Evolutionary conservation across 2,888 invertebrate genomes (phyloP).

Genomic region (Gastracanthus pulcherrimus): DNA sequence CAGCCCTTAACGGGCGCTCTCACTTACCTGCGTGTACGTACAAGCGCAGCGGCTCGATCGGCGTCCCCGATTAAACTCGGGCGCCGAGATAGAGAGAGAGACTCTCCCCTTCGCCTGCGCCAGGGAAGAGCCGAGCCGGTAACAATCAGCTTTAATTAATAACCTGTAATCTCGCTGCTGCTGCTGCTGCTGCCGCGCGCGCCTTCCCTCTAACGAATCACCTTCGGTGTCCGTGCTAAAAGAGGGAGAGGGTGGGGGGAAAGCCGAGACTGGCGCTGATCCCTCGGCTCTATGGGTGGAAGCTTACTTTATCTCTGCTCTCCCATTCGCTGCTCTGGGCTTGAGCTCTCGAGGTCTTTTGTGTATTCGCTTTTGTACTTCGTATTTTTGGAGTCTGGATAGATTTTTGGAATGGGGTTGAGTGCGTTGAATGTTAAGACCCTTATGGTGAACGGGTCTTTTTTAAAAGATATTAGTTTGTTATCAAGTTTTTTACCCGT

Average conservation of each 20-base stretch:
- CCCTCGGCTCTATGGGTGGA: neutral
- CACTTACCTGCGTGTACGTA: conserved; percentile 39
- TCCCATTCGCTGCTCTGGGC: neutral
- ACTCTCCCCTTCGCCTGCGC: conserved; percentile 38
- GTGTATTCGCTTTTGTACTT: neutral
- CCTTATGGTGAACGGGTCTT: too few species aligned
- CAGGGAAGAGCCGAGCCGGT: conserved; percentile 48
- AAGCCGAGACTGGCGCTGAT: conserved; percentile 1
- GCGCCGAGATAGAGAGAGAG: conserved; percentile 60
- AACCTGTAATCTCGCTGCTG: conserved; percentile 67
- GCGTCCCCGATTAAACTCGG: conserved; percentile 45
- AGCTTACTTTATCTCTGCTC: conserved; percentile 39
- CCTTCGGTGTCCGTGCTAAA: neutral
- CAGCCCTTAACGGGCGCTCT: conserved; percentile 12
- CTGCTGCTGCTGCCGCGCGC: neutral
- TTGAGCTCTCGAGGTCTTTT: neutral
- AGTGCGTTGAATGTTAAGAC: too few species aligned
- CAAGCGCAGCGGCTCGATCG: conserved; percentile 46
- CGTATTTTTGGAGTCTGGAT: too few species aligned
- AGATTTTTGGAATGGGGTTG: too few species aligned
- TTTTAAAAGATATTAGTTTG: too few species aligned
- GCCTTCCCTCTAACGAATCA: conserved; percentile 33
- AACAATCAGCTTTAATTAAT: conserved; percentile 75
- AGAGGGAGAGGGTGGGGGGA: neutral
- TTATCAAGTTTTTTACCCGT: too few species aligned